Base-by-base conservation (phyloP, 2,797 vertebrate species). In the Argya squamiceps region DNA sequence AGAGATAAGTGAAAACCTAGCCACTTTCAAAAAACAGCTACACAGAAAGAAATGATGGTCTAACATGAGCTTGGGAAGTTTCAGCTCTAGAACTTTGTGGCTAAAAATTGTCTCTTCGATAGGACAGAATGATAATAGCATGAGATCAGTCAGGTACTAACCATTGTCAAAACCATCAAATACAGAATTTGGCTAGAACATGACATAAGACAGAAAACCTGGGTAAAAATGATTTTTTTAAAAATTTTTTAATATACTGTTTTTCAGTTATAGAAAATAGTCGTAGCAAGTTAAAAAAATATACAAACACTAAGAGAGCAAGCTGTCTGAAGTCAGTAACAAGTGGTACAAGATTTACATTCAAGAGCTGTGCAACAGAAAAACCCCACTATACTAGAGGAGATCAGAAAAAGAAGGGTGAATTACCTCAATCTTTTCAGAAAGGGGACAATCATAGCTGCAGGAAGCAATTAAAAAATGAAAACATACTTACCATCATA, bases 401-500 rank as follows among this genome's bases (percentile, higher is more conserved):
- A 67, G 7, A 77, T 55, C 0, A 62, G 29, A 32, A 73, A 69
- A 86, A 88, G n/a, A 63, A 89, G 9, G 3, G 32, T 47, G 41
- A 79, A 81, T 15, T n/a, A 84, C 8, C 6, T 22, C 27, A 20
- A 3, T n/a, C 27, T 77, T 77, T 68, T 52, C 49, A 83, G 53
- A 71, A 64, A 62, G 22, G 1, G 12, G 6, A 6, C 10, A 71
- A n/a, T 27, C 30, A 47, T 1, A 73, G 23, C 34, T 77, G 37
- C 27, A 85, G 14, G 18, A 80, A 89, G 16, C 29, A 75, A 52
- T 23, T 60, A 29, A 76, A 65, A 69, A 93, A 43, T 29, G 8
- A 29, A 12, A 15, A 68, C 15, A 77, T 24, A 87, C 97, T 97
- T 98, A 99, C 99, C 99, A 78, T 99, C 99, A 95, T 99, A 99